phyloP scores from a whole-genome alignment of 2,888 invertebrate species.

The Conops quadrifasciatus region DNA sequence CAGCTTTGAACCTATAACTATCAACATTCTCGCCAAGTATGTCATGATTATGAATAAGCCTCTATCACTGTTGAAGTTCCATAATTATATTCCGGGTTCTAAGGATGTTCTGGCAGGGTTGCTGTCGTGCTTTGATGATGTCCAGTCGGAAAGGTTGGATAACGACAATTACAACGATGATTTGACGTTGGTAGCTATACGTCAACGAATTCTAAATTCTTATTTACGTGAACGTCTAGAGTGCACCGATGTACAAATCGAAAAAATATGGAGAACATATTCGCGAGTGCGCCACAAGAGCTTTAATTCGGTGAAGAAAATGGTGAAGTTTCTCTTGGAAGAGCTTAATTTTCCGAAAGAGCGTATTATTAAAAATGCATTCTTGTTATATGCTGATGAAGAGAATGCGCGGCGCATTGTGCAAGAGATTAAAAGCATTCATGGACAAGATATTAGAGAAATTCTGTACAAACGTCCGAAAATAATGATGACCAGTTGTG shows the following conservation, averaged over 20 bases:
- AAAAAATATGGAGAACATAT: slow-evolving; percentile 61
- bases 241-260: slow-evolving; percentile 58
- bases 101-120: slow-evolving; percentile 63
- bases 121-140: slow-evolving; percentile 49
- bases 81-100: slow-evolving; percentile 60
- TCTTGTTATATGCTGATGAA: slow-evolving; percentile 70
- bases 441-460: slow-evolving; percentile 68
- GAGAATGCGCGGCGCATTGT: slow-evolving; percentile 69
- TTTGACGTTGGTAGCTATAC: slow-evolving; percentile 54
- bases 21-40: slow-evolving; percentile 64
- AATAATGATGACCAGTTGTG: slow-evolving; percentile 70
- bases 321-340: slow-evolving; percentile 68
- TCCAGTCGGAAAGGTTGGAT: slow-evolving; percentile 43
- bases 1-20: slow-evolving; percentile 66
- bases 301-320: slow-evolving; percentile 67
- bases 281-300: slow-evolving; percentile 64
- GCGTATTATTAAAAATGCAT: slow-evolving; percentile 70
- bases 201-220: slow-evolving; percentile 54
- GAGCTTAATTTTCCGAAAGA: slow-evolving; percentile 69
- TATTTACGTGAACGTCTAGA: slow-evolving; percentile 65
- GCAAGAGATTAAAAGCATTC: slow-evolving; percentile 67
- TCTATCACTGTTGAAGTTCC: slow-evolving; percentile 62
- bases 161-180: slow-evolving; percentile 47
- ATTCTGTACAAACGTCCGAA: slow-evolving; percentile 70
- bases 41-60: slow-evolving; percentile 56